Percentiles rank a stretch among this genome's conserved stretches.
Conservation (phyloP, 2,888 invertebrate species). For the Lepetodrilus schrolli region DNA sequence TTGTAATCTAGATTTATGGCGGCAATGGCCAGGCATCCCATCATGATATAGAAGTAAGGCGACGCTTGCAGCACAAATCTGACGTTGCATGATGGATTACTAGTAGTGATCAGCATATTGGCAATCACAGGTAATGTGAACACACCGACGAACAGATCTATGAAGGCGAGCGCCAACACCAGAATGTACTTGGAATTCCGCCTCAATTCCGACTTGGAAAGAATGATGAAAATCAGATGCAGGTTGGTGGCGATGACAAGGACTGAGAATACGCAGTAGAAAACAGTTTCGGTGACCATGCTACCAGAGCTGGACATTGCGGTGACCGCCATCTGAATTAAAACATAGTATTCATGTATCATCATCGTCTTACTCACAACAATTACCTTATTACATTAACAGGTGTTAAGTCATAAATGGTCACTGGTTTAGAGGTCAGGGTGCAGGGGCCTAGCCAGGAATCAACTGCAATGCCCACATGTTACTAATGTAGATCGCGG, state of each 20-base stretch:
- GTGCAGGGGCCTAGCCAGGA: no score
- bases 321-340: background rate
- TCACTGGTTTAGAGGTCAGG: no score
- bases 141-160: background rate
- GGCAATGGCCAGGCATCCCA: background rate
- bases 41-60: background rate
- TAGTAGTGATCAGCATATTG: background rate
- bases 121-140: background rate
- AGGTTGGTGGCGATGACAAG: background rate
- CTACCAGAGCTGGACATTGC: background rate
- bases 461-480: no score
- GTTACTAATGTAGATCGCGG: no score
- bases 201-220: background rate
- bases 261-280: background rate
- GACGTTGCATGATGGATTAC: background rate
- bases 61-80: background rate
- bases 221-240: background rate
- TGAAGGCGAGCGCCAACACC: background rate
- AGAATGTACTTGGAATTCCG: conserved; percentile 6
- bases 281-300: background rate
- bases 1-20: background rate
- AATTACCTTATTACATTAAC: no score
- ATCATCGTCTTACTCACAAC: no score
- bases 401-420: no score
- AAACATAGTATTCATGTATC: no score